Base-by-base conservation (phyloP, 2,797 vertebrate genomes). In the Synaphobranchus kaupii region DNA sequence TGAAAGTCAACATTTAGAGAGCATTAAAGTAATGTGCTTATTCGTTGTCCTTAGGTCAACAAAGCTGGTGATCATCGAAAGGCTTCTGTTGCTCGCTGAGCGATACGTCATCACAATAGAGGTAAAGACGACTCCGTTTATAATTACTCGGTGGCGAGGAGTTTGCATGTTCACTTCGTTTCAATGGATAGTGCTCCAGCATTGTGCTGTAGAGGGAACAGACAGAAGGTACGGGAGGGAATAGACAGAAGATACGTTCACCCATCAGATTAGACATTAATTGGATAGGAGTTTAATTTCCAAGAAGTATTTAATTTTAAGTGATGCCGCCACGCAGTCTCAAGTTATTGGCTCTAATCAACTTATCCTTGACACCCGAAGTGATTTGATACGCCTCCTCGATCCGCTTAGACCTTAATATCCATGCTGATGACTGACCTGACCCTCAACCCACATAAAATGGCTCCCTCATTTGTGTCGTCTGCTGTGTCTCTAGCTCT, bases 81-180 rank as follows among this genome's bases (percentile, higher is more conserved):
- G 99, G 90, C 94, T 99, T 91, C 96, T 99, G 91, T 96, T 99
- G 90, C 90, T 99, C 95, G 99, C 99, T 87, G 99, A 99, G 91
- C 97, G 98, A 92, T 99, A 99, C 0, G 98, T 99, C 91, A 98
- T 99, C 94, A 99, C 99, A 84, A 99, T 99, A 92, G 99, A 99
- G 97, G 99, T 99, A 93, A 91, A 94, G 0, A 54, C 17, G 1
- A 22, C 25, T 25, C 12, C 50, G 39, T 85, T n/a, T 47, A 22
- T n/a, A 20, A 10, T 10, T 66, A 17, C 4, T 50, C 8, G 54
- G n/a, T 13, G 34, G 4, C 15, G 17, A 78, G 39, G 10, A 12
- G 20, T 25, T 68, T 28, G 84, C 13, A 1, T 34, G 44, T 31
- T 85, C n/a, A 58, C 6, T 47, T 85, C 47, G 50, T 73, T 15